Base-by-base conservation (phyloP, 1,140 invertebrate genomes). In the Globodera ellingtonae region DNA sequence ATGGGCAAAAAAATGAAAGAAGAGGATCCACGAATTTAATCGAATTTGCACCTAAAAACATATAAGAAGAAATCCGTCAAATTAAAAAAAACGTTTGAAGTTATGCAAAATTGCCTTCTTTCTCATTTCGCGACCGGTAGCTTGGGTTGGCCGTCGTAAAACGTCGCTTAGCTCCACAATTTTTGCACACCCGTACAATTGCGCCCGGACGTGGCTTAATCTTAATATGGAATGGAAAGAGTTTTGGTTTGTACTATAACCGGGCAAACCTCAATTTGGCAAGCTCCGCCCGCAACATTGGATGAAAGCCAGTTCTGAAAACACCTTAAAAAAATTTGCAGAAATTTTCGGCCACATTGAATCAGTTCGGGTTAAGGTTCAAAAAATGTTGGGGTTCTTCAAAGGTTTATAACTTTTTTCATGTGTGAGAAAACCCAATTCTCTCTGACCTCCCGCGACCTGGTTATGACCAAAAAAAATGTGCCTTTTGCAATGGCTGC, bases 401-500 rank as follows among this genome's bases (percentile, higher is more conserved):
- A 24, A 24, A 24, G 24, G 24, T 24, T 24, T 24, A 24, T 24
- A n/a, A n/a, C n/a, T n/a, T n/a, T 24, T 24, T 24, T 24, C 24
- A 24, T 24, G 24, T 24, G 24, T 24, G 24, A 24, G 24, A 24
- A 24, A 24, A 24, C 35, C 35, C 35, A 35, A 35, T 35, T 35
- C 1, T 35, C 3, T 35, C 35, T 35, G 35, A 2, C 35, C 35
- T 35, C 35, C 35, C 35, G 35, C 35, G 35, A 35, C 35, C 1
- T 35, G 35, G 1, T 69, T 69, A 18, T 3, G n/a, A 44, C n/a
- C 10, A 8, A 46, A 72, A 4, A 13, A 35, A 24, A 10, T 6
- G 3, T 75, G 65, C 73, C 48, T 75, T 75, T 75, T 75, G 48
- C 73, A 75, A 75, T 52, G 44, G 46, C 65, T 75, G 35, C 73